These are phyloP conservation scores for Papilio machaon DNA, from an alignment of 1,140 invertebrate genomes.

Conservation along the genomic window DNA sequence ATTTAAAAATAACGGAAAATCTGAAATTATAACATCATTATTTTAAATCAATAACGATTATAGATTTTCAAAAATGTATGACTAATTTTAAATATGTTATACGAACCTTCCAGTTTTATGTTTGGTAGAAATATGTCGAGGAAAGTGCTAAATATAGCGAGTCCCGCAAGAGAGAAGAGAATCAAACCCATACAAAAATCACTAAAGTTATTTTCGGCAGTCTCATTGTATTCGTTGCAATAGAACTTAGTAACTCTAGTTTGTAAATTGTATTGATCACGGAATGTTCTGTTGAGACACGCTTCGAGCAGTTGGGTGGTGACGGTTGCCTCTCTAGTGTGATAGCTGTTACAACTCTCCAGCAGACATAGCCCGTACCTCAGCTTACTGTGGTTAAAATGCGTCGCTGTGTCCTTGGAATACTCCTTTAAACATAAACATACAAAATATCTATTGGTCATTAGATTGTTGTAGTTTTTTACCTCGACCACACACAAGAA, in stretches of 20 bases:
- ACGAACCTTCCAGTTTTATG: background rate
- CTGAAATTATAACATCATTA: background rate
- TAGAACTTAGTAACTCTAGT: background rate
- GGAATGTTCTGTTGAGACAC: background rate
- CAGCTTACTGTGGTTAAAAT: constrained; percentile 3
- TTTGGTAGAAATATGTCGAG: background rate
- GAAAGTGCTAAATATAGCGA: background rate
- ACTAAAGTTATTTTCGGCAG: background rate
- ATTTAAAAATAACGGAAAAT: background rate
- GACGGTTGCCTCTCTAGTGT: background rate
- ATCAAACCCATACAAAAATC: background rate
- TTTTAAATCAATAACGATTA: background rate
- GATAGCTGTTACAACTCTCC: background rate
- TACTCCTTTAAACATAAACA: background rate
- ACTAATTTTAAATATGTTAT: background rate
- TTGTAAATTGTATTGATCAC: background rate
- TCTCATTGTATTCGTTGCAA: background rate
- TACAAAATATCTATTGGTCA: background rate
- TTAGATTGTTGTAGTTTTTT: background rate
- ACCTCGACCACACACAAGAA: background rate
- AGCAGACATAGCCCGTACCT: background rate
- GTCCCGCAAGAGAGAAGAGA: background rate
- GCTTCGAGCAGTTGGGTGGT: background rate
- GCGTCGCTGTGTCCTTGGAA: background rate
- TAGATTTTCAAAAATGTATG: background rate